Conservation (phyloP, 2,113 vertebrate species). For the Festucalex cinctus region DNA sequence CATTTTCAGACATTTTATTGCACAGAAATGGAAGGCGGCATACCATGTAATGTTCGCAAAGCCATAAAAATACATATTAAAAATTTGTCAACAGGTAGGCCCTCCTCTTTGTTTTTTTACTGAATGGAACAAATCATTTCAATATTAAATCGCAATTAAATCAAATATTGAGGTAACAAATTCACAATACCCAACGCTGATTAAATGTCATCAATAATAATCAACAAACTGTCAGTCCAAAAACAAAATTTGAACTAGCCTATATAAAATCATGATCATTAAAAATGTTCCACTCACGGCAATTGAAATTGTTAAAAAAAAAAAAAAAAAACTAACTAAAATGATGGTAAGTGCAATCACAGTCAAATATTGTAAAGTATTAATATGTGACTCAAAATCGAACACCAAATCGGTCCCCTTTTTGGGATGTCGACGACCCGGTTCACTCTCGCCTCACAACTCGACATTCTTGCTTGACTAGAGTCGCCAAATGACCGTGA, state of each 20-base stretch:
- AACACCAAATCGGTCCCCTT: background rate
- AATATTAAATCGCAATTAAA: background rate
- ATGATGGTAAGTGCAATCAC: too few species aligned
- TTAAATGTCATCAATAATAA: too few species aligned
- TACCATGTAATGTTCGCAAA: too few species aligned
- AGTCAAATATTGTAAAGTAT: background rate
- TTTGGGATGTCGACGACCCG: constrained; percentile 22
- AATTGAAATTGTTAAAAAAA: background rate
- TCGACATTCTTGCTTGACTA: background rate
- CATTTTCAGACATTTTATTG: background rate
- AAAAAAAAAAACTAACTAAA: background rate
- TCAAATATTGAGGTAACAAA: background rate
- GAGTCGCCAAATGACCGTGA: background rate
- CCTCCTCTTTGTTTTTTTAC: background rate
- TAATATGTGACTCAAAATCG: background rate
- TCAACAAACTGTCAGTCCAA: too few species aligned
- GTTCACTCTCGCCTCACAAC: constrained; percentile 20
- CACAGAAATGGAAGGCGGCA: background rate
- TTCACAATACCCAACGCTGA: too few species aligned
- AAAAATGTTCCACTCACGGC: background rate
- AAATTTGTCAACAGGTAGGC: too few species aligned
- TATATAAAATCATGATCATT: too few species aligned
- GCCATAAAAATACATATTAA: too few species aligned
- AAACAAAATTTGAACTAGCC: too few species aligned
- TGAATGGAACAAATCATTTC: background rate